Evolutionary conservation across 2,888 invertebrate genomes (phyloP), one percentile per base, ranked within the genome.

Genomic region (Nemapogon koenigi): DNA sequence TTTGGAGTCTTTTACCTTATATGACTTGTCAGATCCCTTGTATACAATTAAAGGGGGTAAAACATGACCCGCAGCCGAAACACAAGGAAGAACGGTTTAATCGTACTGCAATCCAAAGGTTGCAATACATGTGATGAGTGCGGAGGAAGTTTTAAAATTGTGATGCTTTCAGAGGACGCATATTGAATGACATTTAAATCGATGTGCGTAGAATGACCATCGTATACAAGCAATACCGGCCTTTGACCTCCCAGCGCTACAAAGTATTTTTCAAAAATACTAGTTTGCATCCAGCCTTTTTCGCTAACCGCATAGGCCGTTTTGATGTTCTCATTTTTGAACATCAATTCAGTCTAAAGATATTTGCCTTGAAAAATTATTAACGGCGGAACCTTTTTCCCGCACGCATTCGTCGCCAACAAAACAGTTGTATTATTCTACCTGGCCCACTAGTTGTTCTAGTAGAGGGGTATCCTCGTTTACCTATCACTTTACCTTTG

Each of bases 211-310:
- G 18, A 8, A 22, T 35, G 35, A 8, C 16, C 36, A 18, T 37
- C 13, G 16, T 18, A 8, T 35, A 19, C 22, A 18, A 35, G 29
- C 17, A 29, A 18, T 10, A 40, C 35, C 16, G 42, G 43, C 13
- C 43, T 32, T 33, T 37, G 16, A 15, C 30, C 27, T 29, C 40
- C 43, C 33, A 45, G 35, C 15, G 41, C 27, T 16, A 37, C 35
- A 31, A 45, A 40, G 35, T 44, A 45, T 30, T 43, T 35, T 29
- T 35, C 29, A 30, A 41, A 42, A 11, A 42, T 16, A 3, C 22
- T 40, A 11, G 44, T 40, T 41, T 53, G 46, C 52, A 52, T 56
- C 53, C 50, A 52, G 11, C 54, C 51, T 19, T 54, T 54, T 27
- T 38, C 28, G 13, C 47, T 50, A 25, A 51, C 53, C 7, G 49